A percentile compares a stretch with the other conserved stretches of the same genome.
Conservation (phyloP, 92 coral and sea anemone genomes). For the Chrysogorgia sp. region DNA sequence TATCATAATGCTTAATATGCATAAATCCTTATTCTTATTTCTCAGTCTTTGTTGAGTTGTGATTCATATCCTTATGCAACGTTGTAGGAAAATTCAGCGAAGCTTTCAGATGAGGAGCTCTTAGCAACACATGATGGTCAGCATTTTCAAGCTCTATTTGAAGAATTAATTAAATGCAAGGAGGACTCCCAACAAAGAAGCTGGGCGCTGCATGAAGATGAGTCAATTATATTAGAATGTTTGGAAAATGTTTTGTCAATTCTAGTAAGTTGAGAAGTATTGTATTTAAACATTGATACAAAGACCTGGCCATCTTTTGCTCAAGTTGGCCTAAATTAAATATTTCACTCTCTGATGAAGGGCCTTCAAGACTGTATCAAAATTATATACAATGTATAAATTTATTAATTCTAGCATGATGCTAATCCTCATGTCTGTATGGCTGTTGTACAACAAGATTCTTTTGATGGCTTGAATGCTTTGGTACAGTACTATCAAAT, state of each 20-base stretch:
- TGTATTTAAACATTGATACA: too few species aligned
- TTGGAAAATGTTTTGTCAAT: conserved; percentile 68
- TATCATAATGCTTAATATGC: too few species aligned
- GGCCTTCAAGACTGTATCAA: neutral
- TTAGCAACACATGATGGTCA: conserved; percentile 85
- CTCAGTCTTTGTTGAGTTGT: conserved; percentile 7
- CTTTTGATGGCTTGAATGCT: conserved; percentile 76
- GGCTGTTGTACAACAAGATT: conserved; percentile 78
- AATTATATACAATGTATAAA: neutral
- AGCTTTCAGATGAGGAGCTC: conserved; percentile 73
- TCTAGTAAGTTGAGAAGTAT: conserved; percentile 58
- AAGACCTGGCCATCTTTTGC: too few species aligned
- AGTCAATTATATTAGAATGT: conserved; percentile 66
- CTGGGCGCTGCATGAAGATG: conserved; percentile 96
- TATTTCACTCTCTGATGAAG: too few species aligned
- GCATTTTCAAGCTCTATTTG: conserved; percentile 62
- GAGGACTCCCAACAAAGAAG: conserved; percentile 96
- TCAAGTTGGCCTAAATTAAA: too few species aligned
- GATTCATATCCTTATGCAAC: neutral
- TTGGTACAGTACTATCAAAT: conserved; percentile 86
- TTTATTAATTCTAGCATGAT: conserved; percentile 60
- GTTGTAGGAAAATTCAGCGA: conserved; percentile 57
- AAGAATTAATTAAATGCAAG: conserved; percentile 79
- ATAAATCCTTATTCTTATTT: too few species aligned
- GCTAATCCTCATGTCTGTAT: conserved; percentile 83